Evolutionary conservation across 1,140 invertebrate species (phyloP), one percentile per base, ranked within the genome.

Genomic region (Zaprionus kolodkinae): DNA sequence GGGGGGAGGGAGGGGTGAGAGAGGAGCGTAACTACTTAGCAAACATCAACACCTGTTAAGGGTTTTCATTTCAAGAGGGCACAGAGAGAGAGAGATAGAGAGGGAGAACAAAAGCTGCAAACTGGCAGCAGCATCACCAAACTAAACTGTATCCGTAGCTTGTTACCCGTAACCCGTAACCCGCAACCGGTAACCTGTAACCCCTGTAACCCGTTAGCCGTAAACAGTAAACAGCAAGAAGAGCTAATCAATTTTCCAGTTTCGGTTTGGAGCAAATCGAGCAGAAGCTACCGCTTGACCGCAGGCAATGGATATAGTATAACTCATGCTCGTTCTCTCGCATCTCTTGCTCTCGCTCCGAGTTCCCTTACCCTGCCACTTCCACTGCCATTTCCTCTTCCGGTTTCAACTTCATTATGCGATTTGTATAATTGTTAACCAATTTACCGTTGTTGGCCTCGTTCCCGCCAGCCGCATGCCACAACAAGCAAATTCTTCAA

Each of bases 21-120:
- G 38, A 30, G 38, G 17, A n/a, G 25, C 48, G 62, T 48, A 78
- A 74, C 80, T 83, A 88, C 84, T 88, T 88, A 88, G 84, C 85
- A 88, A 88, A 88, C 80, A 88, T 88, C 84, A 88, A 88, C 84
- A 88, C 84, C 84, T 88, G 84, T 68, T 82, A 86, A 86, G 71
- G 72, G 65, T 67, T 86, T 72, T 72, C 67, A 25, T 45, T 54
- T 35, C 33, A 9, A 30, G 27, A 35, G 33, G 0, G 7, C 0
- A 7, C 4, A 35, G 27, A 30, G 27, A 30, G 21, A 1, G 27
- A 30, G 27, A 30, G 27, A 30, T 1, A 30, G 25, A 30, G n/a
- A 35, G 17, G n/a, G 72, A 86, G 64, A 82, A 87, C 84, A 75
- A 86, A 74, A 72, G 79, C 80, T 80, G 84, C 73, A 88, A 87